phyloP scores from a whole-genome alignment of 2,113 vertebrate species.

The Emberiza fucata region DNA sequence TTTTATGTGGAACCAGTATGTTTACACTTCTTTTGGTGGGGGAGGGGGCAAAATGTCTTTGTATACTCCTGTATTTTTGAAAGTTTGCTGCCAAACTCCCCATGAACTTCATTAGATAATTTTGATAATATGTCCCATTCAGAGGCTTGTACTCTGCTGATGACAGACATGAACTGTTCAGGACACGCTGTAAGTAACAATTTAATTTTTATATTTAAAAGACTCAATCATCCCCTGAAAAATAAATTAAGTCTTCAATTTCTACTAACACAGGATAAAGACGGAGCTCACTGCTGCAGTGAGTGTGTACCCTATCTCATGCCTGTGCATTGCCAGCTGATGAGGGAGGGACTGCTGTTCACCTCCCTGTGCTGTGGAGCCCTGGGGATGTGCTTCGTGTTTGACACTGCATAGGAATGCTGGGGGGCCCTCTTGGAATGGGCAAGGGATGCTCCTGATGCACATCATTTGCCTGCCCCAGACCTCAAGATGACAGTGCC shows the following conservation, averaged over 20 bases:
- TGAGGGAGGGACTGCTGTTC: not conserved
- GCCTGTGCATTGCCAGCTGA: not conserved
- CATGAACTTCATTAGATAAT: not conserved
- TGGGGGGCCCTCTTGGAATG: not conserved
- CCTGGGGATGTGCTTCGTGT: not conserved
- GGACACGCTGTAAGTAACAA: not conserved
- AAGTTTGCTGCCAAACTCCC: not conserved
- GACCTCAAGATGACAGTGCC: not conserved
- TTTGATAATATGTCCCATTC: not conserved
- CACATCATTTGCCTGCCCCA: not conserved
- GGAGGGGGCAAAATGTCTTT: not conserved
- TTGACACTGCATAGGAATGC: not conserved
- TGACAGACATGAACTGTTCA: not conserved
- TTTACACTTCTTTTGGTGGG: not conserved
- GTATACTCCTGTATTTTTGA: not conserved
- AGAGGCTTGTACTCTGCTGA: not conserved
- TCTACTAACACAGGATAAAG: not conserved
- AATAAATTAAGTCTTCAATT: not conserved
- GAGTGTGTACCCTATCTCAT: not conserved
- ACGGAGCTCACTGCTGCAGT: not conserved
- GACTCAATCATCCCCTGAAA: not conserved
- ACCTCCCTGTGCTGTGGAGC: not conserved
- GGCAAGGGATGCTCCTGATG: not conserved
- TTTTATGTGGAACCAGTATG: not conserved
- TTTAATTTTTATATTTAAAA: slow-evolving; percentile 7